Percentiles rank a stretch among this genome's conserved stretches.
phyloP scores from a whole-genome alignment of 2,113 vertebrate genomes.

The Poicephalus meyeri region DNA sequence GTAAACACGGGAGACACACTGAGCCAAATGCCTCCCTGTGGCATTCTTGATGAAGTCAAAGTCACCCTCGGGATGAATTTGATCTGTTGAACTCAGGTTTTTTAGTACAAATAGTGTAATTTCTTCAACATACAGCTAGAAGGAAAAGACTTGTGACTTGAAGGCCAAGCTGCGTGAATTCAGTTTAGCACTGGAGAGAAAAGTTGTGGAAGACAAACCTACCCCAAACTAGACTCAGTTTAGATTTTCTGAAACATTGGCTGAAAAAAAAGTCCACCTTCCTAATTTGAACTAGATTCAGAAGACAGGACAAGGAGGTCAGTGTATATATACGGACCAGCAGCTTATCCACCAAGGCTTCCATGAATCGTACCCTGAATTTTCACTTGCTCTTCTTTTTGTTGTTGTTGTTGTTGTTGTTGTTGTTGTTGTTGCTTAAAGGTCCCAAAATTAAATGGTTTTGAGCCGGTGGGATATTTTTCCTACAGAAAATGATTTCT shows the following conservation, averaged over 20 bases:
- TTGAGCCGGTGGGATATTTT: neutral
- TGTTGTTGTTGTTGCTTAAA: neutral
- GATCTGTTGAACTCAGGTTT: conserved; percentile 30
- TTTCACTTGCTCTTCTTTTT: neutral
- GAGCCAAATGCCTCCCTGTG: neutral
- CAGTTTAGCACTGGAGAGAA: neutral
- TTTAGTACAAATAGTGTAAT: neutral
- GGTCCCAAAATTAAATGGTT: neutral
- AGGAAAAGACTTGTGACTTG: neutral
- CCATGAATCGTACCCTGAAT: neutral
- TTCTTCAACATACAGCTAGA: neutral
- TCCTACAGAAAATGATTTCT: neutral
- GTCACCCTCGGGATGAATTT: conserved; percentile 15
- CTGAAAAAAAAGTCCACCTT: neutral
- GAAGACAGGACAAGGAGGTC: neutral
- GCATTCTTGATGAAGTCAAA: conserved; percentile 28
- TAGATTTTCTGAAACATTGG: neutral
- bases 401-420: neutral
- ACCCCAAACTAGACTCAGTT: neutral
- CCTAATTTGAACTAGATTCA: neutral
- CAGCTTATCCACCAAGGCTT: neutral
- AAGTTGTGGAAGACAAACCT: neutral
- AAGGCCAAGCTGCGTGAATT: neutral
- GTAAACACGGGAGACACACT: conserved; percentile 30
- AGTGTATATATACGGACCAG: neutral